These are phyloP conservation scores for Mormyrus iriodes DNA, from an alignment of 2,113 vertebrate species.

Conservation along the genomic window DNA sequence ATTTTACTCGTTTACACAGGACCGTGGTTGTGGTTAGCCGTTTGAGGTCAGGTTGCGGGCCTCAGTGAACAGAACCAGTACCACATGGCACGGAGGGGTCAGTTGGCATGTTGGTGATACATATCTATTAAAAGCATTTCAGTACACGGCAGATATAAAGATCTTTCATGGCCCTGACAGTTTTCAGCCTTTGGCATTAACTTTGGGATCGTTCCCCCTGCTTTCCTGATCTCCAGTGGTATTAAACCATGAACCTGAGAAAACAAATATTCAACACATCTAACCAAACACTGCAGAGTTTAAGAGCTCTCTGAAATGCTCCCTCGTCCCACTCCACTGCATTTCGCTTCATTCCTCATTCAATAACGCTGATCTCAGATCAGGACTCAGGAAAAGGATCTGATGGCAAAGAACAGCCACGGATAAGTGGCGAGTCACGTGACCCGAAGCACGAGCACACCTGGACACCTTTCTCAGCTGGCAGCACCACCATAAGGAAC, in stretches of 20 bases:
- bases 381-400: background rate
- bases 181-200: conserved; percentile 1
- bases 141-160: conserved; percentile 10
- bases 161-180: background rate
- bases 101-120: background rate
- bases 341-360: background rate
- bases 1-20: background rate
- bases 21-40: background rate
- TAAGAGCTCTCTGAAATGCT: background rate
- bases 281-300: background rate
- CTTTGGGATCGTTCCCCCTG: background rate
- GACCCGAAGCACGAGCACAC: background rate
- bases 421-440: background rate
- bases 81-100: background rate
- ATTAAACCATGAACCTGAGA: background rate
- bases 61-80: background rate
- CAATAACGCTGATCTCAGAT: background rate
- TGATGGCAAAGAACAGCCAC: background rate
- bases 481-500: background rate
- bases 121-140: background rate
- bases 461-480: background rate
- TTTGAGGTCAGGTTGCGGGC: background rate
- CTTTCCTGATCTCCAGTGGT: background rate
- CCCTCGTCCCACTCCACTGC: background rate
- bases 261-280: background rate